Conservation (phyloP, 2,113 vertebrate genomes). For the Sinocyclocheilus anophthalmus region DNA sequence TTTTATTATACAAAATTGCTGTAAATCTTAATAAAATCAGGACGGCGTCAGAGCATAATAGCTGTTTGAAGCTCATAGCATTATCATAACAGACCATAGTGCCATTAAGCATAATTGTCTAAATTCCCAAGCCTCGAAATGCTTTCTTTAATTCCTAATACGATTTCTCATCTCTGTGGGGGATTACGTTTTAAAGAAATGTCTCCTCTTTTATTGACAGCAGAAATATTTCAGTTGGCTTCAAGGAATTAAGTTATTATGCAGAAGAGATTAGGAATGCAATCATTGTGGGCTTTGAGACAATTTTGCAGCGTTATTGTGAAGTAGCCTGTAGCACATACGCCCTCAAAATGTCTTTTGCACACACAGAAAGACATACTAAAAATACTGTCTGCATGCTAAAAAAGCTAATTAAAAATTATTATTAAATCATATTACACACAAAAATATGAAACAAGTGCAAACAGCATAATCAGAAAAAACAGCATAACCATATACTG, state of each 20-base stretch:
- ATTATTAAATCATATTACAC: background rate
- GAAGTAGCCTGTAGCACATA: constrained; percentile 26
- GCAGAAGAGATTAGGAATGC: constrained; percentile 41
- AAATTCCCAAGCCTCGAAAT: constrained; percentile 12
- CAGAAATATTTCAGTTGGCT: constrained; percentile 32
- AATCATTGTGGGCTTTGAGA: constrained; percentile 36
- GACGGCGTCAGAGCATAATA: constrained; percentile 1
- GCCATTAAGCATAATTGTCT: constrained; percentile 31
- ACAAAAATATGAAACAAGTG: background rate
- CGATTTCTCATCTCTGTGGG: constrained; percentile 25
- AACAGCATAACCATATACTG: background rate
- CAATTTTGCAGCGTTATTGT: constrained; percentile 40
- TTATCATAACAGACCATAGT: constrained; percentile 26
- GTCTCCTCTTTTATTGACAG: constrained; percentile 30
- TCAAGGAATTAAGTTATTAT: constrained; percentile 43
- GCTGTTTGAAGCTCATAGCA: constrained; percentile 31
- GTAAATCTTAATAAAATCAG: constrained; percentile 28
- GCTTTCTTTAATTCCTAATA: constrained; percentile 34
- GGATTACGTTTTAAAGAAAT: constrained; percentile 22
- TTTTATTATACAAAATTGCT: constrained; percentile 11
- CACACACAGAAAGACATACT: constrained; percentile 4
- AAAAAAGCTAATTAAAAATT: background rate
- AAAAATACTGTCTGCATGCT: background rate
- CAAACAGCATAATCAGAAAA: background rate
- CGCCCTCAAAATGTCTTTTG: background rate